Conservation (phyloP, 2,113 vertebrate genomes). For the Nematolebias whitei region DNA sequence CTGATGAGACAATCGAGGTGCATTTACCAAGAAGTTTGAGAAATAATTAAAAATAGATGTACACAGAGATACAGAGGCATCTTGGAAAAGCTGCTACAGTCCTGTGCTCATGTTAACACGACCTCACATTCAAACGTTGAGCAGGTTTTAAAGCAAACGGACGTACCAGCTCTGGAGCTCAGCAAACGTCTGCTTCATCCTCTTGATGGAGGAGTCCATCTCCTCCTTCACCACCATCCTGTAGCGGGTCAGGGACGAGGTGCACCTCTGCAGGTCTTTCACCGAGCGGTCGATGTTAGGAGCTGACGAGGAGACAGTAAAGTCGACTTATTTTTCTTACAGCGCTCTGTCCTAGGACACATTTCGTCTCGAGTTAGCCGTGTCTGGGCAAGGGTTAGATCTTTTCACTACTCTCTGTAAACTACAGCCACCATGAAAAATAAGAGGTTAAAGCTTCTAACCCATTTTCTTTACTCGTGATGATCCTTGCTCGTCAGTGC, state of each 20-base stretch:
- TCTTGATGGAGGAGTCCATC: conserved; percentile 95
- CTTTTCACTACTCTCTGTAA: background rate
- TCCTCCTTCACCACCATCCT: conserved; percentile 93
- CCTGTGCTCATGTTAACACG: background rate
- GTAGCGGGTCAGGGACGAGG: conserved; percentile 92
- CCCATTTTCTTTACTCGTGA: conserved; percentile 85
- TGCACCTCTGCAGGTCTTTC: conserved; percentile 95
- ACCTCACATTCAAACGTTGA: background rate
- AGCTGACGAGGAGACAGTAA: conserved; percentile 77
- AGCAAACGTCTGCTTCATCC: conserved; percentile 93
- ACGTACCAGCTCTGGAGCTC: conserved; percentile 92
- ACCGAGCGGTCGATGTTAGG: conserved; percentile 93
- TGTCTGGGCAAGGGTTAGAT: too few relatives aligned
- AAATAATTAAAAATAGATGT: too few relatives aligned
- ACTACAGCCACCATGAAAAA: background rate
- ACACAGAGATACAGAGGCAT: too few relatives aligned
- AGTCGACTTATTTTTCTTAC: background rate
- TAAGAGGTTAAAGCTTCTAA: conserved; percentile 57
- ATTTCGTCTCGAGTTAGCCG: background rate
- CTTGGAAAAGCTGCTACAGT: background rate
- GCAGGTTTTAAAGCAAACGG: background rate
- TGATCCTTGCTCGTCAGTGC: conserved; percentile 74
- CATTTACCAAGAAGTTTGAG: too few relatives aligned
- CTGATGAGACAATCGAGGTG: too few relatives aligned
- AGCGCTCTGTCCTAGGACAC: background rate